Evolutionary conservation across 2,888 invertebrate species (phyloP), one percentile per base, ranked within the genome.

Genomic region (Drosophila demipolita): DNA sequence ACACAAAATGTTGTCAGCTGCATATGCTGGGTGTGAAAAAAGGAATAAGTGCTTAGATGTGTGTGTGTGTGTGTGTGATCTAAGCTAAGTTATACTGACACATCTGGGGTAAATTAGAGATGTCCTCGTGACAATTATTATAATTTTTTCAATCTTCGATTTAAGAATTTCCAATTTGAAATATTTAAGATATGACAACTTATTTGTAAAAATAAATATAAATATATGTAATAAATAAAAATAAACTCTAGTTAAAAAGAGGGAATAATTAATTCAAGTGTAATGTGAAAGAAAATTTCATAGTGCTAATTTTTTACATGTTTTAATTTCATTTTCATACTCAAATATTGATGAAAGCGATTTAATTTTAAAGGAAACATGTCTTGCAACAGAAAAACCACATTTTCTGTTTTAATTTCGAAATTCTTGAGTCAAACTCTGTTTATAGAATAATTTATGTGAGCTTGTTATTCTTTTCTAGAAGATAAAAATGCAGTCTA

Each of bases 1-100:
- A 59, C 74, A 57, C 58, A 69, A 82, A 89, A 85, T 87, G 76
- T 67, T 75, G 79, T 85, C 90, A 85, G 84, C 90, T 85, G 83
- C 83, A 82, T 61, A 78, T 38, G 66, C 49, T 62, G 60, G 73
- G 84, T 89, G 89, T 74, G 78, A 75, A 73, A 71, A 66, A 52
- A 36, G 17, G 59, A 12, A 68, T n/a, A 53, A 36, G 52, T 53
- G 32, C 7, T 49, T 36, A 12, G 11, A 35, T 35, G 35, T 23
- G 20, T 53, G 52, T 52, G 5, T 17, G 17, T 3, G 7, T 26
- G 49, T 17, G 17, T 50, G 26, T 65, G 77, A 73, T 66, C 77
- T 53, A 55, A 71, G 71, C 38, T 42, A 36, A 50, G 48, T 55
- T 6, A 17, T 29, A 20, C 15, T 42, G 50, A n/a, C n/a, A 36